Conservation (phyloP, 1,140 invertebrate genomes). For the Grapholita molesta region DNA sequence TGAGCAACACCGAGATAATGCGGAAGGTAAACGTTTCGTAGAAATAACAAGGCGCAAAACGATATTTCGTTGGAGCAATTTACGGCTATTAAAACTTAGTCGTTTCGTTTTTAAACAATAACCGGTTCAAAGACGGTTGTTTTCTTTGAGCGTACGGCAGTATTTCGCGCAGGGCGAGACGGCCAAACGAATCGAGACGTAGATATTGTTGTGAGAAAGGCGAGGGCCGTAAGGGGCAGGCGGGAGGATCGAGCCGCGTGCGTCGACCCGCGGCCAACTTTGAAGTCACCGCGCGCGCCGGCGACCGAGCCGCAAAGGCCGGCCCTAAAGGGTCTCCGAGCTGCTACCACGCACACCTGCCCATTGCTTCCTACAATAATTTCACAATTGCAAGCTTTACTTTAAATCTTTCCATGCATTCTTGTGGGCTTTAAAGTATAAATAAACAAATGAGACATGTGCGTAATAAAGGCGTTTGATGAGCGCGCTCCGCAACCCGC, state of each 20-base stretch:
- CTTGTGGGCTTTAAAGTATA: neutral
- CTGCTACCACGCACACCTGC: conserved; percentile 53
- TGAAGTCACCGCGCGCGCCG: conserved; percentile 58
- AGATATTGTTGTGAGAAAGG: conserved; percentile 24
- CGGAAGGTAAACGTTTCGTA: conserved; percentile 47
- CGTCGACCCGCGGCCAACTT: conserved; percentile 66
- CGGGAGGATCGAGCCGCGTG: conserved; percentile 61
- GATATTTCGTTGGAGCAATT: conserved; percentile 59
- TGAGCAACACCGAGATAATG: conserved; percentile 32
- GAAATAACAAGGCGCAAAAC: conserved; percentile 37
- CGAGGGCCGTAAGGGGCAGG: conserved; percentile 33
- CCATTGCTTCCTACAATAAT: conserved; percentile 29
- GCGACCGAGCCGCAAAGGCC: conserved; percentile 45
- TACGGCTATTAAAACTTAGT: conserved; percentile 55
- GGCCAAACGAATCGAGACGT: conserved; percentile 18
- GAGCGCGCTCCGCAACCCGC: conserved; percentile 1
- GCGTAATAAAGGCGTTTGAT: conserved; percentile 1
- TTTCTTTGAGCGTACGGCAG: conserved; percentile 60
- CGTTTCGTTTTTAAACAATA: conserved; percentile 70
- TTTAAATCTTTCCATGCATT: neutral
- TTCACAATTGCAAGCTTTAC: conserved; percentile 18
- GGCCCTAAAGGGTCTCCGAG: conserved; percentile 26
- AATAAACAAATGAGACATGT: conserved; percentile 12
- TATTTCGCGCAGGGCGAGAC: conserved; percentile 46
- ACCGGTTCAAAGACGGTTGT: conserved; percentile 61